Evolutionary conservation across 2,113 vertebrate genomes (phyloP), one percentile per base, ranked within the genome.

Genomic region (Cololabis saira): DNA sequence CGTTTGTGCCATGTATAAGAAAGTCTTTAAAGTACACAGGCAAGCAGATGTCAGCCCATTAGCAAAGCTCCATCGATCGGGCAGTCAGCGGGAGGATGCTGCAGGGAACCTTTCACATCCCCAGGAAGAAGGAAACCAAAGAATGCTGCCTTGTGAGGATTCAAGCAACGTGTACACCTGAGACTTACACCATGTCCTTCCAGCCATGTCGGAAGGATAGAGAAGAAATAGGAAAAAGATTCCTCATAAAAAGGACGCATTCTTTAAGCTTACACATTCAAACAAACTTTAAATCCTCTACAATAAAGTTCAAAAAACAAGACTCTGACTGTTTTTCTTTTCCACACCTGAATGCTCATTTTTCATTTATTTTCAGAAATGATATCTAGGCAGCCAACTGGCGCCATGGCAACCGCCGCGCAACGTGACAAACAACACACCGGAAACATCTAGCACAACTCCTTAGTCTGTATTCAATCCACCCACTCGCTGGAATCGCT

Each of bases 41-140:
- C 74, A 59, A 69, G 63, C 76, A 87, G 62, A 89, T 78, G 82
- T 72, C 56, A 17, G 61, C 65, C 84, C 86, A 89, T 90, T 90
- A 91, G 87, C 81, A 48, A 72, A 69, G 73, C 82, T 69, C 59
- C 77, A 91, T 91, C 59, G 87, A 90, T 87, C 78, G 53, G 41
- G 61, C 61, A 58, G 56, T 56, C 73, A 77, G 74, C 49, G 19
- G 60, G 71, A 74, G 52, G 71, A 79, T 61, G 82, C 55, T 30
- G 67, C 66, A 64, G 67, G 66, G 87, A 79, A 82, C 81, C 81
- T 83, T 66, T 76, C 57, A 43, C 61, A 76, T 70, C 58, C n/a
- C 18, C 67, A 50, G 78, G 74, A 81, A 78, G 80, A 53, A 61
- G 67, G 77, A 80, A 80, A 76, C 54, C 17, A 18, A 48, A 66